These are phyloP conservation scores for Scelioninae gen. 1 DNA, from an alignment of 2,888 invertebrate species.

Conservation along the genomic window DNA sequence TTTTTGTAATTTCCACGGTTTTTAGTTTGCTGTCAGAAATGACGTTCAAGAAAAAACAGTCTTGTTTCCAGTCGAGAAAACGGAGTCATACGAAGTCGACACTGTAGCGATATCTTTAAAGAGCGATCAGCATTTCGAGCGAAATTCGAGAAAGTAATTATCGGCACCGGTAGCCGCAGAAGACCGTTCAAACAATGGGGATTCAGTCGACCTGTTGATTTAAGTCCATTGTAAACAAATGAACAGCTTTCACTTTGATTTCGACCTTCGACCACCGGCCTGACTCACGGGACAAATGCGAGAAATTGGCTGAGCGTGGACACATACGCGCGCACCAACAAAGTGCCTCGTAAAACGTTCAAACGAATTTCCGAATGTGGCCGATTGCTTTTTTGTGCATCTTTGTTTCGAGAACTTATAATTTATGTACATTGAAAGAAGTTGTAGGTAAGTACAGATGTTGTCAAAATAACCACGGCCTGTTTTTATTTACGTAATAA, in stretches of 20 bases:
- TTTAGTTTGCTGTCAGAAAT: too few species aligned
- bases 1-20: too few species aligned
- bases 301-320: slow-evolving; percentile 43
- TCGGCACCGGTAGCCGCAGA: slow-evolving; percentile 62
- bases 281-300: slow-evolving; percentile 60
- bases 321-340: background rate
- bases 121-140: slow-evolving; percentile 49
- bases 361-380: background rate
- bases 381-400: too few species aligned
- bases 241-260: slow-evolving; percentile 69
- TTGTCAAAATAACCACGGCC: too few species aligned
- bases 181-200: slow-evolving; percentile 69
- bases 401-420: too few species aligned
- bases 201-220: slow-evolving; percentile 70
- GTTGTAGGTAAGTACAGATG: too few species aligned
- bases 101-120: slow-evolving; percentile 32
- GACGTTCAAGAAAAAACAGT: background rate
- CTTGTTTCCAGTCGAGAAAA: slow-evolving; percentile 29
- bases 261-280: slow-evolving; percentile 61
- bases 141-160: slow-evolving; percentile 64
- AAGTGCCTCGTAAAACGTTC: background rate
- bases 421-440: too few species aligned
- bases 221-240: slow-evolving; percentile 70
- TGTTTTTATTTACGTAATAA: too few species aligned
- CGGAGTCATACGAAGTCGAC: slow-evolving; percentile 27